Conservation (phyloP, 2,113 vertebrate genomes). For the Trochalopteron elliotii region DNA sequence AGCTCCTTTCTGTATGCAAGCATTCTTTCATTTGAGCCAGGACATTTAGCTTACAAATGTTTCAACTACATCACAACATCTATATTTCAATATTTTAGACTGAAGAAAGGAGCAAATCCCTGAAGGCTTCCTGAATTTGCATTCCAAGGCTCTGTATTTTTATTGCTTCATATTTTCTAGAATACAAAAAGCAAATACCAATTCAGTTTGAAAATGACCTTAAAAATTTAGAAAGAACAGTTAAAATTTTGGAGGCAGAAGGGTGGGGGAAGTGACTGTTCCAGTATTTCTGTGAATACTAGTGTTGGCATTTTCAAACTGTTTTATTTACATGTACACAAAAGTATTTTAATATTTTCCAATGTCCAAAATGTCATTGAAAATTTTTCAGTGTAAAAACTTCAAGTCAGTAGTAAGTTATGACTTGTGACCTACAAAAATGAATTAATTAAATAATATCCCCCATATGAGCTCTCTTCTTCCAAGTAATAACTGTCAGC, state of each 20-base stretch:
- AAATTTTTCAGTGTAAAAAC: background rate
- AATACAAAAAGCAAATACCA: background rate
- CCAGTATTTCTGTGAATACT: background rate
- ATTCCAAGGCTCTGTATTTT: background rate
- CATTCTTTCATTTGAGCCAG: background rate
- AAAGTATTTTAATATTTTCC: background rate
- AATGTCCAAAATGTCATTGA: background rate
- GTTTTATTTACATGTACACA: background rate
- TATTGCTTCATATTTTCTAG: background rate
- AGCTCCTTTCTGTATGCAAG: background rate
- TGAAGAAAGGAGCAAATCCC: background rate
- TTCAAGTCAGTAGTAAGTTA: background rate
- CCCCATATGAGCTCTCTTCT: background rate
- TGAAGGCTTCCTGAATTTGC: background rate
- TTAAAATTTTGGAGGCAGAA: accelerated
- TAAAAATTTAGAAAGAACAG: background rate
- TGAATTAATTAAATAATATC: background rate
- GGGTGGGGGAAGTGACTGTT: background rate
- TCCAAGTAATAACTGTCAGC: background rate
- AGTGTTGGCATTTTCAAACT: background rate
- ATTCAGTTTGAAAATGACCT: background rate
- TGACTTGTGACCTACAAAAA: background rate
- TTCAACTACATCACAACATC: background rate
- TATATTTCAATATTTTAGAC: background rate
- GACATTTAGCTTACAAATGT: background rate